Evolutionary conservation across 2,113 vertebrate genomes (phyloP).

Genomic region (Dissostichus mawsoni): DNA sequence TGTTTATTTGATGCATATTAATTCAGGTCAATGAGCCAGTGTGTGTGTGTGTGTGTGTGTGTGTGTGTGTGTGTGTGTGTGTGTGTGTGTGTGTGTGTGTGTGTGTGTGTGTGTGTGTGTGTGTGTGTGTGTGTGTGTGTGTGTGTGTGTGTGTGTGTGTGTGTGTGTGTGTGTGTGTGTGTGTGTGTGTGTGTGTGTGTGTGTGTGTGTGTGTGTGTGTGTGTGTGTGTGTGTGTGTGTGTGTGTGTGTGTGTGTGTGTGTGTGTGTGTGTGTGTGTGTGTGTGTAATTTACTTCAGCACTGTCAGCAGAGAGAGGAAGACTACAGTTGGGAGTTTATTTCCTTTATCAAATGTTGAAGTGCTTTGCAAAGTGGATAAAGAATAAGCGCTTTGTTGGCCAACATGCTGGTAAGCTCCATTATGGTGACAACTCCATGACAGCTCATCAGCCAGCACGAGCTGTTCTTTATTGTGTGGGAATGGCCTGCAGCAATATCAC

Average conservation of each 20-base stretch:
- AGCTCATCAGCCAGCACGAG: slow-evolving; percentile 32
- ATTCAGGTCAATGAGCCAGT: slow-evolving; percentile 48
- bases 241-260: slow-evolving; percentile 6
- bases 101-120: slow-evolving; percentile 3
- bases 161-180: neutral
- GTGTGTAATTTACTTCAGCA: neutral
- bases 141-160: slow-evolving; percentile 5
- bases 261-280: slow-evolving; percentile 10
- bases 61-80: neutral
- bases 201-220: neutral
- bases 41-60: no score
- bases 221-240: slow-evolving; percentile 3
- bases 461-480: slow-evolving; percentile 38
- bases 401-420: slow-evolving; percentile 11
- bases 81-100: slow-evolving; percentile 5
- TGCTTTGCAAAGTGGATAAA: slow-evolving; percentile 9
- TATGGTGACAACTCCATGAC: slow-evolving; percentile 46
- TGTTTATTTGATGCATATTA: slow-evolving; percentile 47
- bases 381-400: slow-evolving; percentile 27
- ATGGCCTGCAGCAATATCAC: slow-evolving; percentile 22
- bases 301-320: neutral
- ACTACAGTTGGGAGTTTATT: neutral
- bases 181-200: slow-evolving; percentile 8
- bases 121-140: neutral
- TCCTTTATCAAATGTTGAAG: slow-evolving; percentile 2